These are phyloP conservation scores for Cepphus grylle DNA, from an alignment of 2,113 vertebrate genomes.

Conservation along the genomic window DNA sequence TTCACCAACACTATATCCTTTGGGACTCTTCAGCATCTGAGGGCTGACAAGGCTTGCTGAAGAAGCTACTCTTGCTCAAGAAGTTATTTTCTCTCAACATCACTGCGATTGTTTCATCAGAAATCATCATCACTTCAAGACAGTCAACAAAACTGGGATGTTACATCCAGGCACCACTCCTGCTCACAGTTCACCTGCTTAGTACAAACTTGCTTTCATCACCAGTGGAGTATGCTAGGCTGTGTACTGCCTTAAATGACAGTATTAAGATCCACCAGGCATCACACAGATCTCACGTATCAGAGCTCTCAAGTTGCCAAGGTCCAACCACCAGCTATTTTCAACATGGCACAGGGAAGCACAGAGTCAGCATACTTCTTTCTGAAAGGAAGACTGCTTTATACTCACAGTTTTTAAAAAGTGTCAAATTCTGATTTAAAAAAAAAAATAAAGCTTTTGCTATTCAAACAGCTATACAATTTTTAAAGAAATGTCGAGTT, in stretches of 20 bases:
- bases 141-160: background rate
- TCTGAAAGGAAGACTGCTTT: background rate
- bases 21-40: background rate
- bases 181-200: background rate
- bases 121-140: background rate
- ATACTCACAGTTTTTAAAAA: background rate
- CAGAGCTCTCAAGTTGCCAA: background rate
- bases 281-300: rapidly evolving
- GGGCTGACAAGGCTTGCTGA: background rate
- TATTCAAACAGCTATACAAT: background rate
- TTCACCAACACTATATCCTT: background rate
- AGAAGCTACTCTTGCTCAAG: background rate
- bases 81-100: background rate
- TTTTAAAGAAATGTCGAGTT: background rate
- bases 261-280: background rate
- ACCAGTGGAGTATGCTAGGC: background rate
- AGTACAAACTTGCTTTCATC: background rate
- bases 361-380: background rate
- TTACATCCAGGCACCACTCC: background rate
- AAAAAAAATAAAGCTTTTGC: background rate
- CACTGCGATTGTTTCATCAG: background rate
- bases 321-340: background rate
- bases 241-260: background rate
- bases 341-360: background rate
- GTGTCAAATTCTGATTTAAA: background rate